Base-by-base conservation (phyloP, 1,140 invertebrate species). In the Heliconius hewitsoni region DNA sequence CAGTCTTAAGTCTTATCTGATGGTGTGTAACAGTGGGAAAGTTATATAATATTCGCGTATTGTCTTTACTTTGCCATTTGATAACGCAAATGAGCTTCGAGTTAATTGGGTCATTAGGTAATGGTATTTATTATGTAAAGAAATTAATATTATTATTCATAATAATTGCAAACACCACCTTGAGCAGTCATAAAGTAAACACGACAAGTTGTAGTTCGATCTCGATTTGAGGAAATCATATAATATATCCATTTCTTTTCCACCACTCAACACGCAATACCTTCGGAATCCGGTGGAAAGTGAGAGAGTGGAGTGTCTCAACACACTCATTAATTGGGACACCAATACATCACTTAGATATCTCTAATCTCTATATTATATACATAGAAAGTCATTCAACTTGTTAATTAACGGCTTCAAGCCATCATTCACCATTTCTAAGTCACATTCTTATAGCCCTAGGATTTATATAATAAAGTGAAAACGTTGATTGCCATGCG, bases 11-110 rank as follows among this genome's bases (percentile, higher is more conserved):
- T 42, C 11, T 73, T 55, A 52, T 80, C 76, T 34, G 78, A 76
- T 73, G 52, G 72, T 55, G 79, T 60, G 74, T 79, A 71, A 71
- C 37, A 30, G 76, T 72, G 76, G 70, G 71, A 77, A 77, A 52
- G 52, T 60, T 52, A 74, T 74, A 37, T 74, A 30, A 60, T 39
- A 66, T 66, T 66, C 60, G 60, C 34, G 27, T 74, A 37, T 74
- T 55, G 73, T 57, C 73, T 74, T 57, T 60, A 23, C 23, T 57
- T 55, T 19, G 30, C 18, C 60, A 66, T 66, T 66, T 66, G 60
- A 66, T 30, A 66, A 66, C n/a, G 60, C 27, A 30, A 66, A 27
- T 66, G 60, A 23, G 55, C 55, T 27, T 60, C 19, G 60, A 27
- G 60, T 66, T 27, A 66, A 66, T 30, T 66, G 27, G 27, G 27